These are phyloP conservation scores for Mola mola DNA, from an alignment of 2,113 vertebrate genomes.

Conservation along the genomic window DNA sequence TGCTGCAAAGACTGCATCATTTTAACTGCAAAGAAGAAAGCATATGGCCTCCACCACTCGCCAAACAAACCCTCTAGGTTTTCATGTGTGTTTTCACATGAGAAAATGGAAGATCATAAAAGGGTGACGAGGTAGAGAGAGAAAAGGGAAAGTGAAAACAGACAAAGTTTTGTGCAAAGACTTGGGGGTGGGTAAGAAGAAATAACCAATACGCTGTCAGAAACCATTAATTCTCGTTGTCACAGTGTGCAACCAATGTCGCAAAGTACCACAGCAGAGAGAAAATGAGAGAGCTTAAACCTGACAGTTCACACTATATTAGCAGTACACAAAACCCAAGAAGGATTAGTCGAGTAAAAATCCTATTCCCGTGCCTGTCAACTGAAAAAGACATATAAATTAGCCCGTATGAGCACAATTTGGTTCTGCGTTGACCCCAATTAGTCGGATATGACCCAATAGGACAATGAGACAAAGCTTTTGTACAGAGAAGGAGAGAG, in stretches of 20 bases:
- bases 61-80: constrained; percentile 37
- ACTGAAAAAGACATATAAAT: constrained; percentile 63
- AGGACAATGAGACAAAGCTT: constrained; percentile 39
- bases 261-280: constrained; percentile 17
- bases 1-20: constrained; percentile 57
- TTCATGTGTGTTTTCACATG: constrained; percentile 14
- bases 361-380: constrained; percentile 62
- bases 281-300: constrained; percentile 55
- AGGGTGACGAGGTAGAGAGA: constrained; percentile 34
- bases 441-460: constrained; percentile 60
- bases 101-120: constrained; percentile 21
- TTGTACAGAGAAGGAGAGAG: not conserved
- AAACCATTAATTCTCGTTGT: constrained; percentile 41
- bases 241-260: constrained; percentile 23
- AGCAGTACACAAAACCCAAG: constrained; percentile 55
- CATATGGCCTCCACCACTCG: constrained; percentile 39
- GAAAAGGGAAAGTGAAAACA: constrained; percentile 3
- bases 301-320: constrained; percentile 68
- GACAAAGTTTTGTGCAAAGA: constrained; percentile 1
- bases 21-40: constrained; percentile 38
- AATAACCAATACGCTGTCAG: constrained; percentile 26
- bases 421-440: constrained; percentile 68
- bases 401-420: constrained; percentile 58
- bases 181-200: constrained; percentile 5
- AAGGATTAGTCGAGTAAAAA: constrained; percentile 60